These are phyloP conservation scores for Drosophila siamana DNA, from an alignment of 2,888 invertebrate genomes.

Conservation along the genomic window DNA sequence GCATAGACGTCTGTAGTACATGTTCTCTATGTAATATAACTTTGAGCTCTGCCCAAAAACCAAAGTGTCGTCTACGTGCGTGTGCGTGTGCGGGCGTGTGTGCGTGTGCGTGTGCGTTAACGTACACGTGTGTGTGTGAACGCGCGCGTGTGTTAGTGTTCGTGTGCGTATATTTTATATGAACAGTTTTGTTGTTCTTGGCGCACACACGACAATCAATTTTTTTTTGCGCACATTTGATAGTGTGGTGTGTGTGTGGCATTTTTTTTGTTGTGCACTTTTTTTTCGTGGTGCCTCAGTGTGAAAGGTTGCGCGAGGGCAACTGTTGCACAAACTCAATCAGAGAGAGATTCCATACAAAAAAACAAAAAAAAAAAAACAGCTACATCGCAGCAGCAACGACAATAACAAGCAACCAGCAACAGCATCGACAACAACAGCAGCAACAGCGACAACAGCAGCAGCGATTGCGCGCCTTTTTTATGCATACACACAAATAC, in stretches of 20 bases:
- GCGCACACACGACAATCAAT: constrained; percentile 4
- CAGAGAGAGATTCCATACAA: constrained; percentile 2
- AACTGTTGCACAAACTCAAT: constrained; percentile 58
- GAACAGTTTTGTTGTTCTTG: constrained; percentile 4
- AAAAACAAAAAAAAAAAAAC: neutral
- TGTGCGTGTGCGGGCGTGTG: constrained; percentile 18
- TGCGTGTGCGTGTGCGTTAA: neutral
- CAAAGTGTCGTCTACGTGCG: neutral
- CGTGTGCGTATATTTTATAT: neutral
- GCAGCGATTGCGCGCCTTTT: constrained; percentile 52
- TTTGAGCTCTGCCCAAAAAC: constrained; percentile 1
- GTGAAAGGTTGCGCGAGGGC: constrained; percentile 23
- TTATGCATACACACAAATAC: neutral
- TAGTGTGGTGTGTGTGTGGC: constrained; percentile 13
- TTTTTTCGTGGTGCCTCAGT: constrained; percentile 10
- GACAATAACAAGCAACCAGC: constrained; percentile 2
- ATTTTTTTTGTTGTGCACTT: constrained; percentile 19
- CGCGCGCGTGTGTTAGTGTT: neutral
- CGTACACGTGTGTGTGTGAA: neutral
- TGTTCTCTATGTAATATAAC: constrained; percentile 3
- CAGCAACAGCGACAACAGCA: constrained; percentile 6
- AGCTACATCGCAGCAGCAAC: too few species aligned
- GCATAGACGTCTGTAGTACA: constrained; percentile 5
- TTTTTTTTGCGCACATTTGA: neutral
- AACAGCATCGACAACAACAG: constrained; percentile 4